These are phyloP conservation scores for Agonopterix heracliana DNA, from an alignment of 2,888 invertebrate genomes.

Conservation along the genomic window DNA sequence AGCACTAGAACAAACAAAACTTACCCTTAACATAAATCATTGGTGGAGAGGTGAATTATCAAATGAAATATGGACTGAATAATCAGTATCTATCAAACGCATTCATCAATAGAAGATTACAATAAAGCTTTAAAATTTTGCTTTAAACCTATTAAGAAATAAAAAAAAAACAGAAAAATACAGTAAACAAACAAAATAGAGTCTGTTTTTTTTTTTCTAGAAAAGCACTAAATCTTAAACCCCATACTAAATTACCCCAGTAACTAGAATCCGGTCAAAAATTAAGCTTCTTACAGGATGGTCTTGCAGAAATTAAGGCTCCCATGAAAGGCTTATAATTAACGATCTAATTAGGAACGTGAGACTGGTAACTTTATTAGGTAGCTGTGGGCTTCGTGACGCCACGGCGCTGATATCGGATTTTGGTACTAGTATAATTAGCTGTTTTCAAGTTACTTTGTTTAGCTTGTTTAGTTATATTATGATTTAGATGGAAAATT, in stretches of 20 bases:
- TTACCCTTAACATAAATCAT: too few relatives aligned
- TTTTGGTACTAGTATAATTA: conserved; percentile 72
- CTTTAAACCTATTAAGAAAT: too few relatives aligned
- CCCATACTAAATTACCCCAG: conserved; percentile 30
- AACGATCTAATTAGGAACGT: conserved; percentile 73
- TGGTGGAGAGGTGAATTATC: too few relatives aligned
- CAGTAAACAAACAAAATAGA: neutral
- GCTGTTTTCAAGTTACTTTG: conserved; percentile 51
- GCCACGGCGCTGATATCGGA: conserved; percentile 62
- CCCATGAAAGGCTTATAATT: conserved; percentile 71
- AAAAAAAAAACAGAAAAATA: neutral
- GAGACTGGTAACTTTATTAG: conserved; percentile 69
- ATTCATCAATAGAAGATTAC: too few relatives aligned
- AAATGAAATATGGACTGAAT: too few relatives aligned
- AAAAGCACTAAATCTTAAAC: conserved; percentile 14
- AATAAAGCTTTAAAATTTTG: too few relatives aligned
- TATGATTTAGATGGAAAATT: neutral
- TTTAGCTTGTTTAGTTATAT: neutral
- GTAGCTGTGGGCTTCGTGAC: conserved; percentile 56
- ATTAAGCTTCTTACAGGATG: conserved; percentile 44
- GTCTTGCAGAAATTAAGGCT: conserved; percentile 69
- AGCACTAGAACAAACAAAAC: too few relatives aligned
- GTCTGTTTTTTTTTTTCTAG: neutral
- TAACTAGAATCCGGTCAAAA: conserved; percentile 64
- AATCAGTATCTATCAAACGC: too few relatives aligned